A percentile compares a stretch with the other conserved stretches of the same genome.
Conservation (phyloP, 2,888 invertebrate genomes). For the Sphecodes monilicornis region DNA sequence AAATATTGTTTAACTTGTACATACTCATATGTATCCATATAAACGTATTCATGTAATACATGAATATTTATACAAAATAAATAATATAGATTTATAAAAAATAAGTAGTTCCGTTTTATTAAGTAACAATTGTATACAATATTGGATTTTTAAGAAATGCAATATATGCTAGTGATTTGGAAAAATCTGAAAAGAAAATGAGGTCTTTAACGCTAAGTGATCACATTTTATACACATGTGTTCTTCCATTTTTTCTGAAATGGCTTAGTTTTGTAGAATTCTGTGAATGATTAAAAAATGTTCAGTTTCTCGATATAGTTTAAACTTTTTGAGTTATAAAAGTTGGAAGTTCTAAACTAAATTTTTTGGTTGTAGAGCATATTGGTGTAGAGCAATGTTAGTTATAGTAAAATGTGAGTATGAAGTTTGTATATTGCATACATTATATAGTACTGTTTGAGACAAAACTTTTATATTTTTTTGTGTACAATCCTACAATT, state of each 20-base stretch:
- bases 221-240: neutral
- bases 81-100: conserved; percentile 41
- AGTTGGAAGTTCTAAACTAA: neutral
- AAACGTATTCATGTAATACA: conserved; percentile 16
- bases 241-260: neutral
- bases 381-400: no score
- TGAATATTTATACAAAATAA: conserved; percentile 45
- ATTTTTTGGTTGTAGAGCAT: no score
- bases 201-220: neutral
- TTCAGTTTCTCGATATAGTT: neutral
- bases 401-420: no score
- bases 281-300: neutral
- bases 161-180: conserved; percentile 10
- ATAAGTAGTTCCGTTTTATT: conserved; percentile 39
- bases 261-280: neutral
- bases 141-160: conserved; percentile 59
- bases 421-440: no score
- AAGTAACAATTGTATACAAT: conserved; percentile 34
- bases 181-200: neutral
- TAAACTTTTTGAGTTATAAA: neutral
- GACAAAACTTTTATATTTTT: no score
- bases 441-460: no score
- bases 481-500: no score
- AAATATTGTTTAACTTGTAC: conserved; percentile 33
- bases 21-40: conserved; percentile 22